Evolutionary conservation across 1,140 invertebrate genomes (phyloP).

Genomic region (Chironomus striatipennis): DNA sequence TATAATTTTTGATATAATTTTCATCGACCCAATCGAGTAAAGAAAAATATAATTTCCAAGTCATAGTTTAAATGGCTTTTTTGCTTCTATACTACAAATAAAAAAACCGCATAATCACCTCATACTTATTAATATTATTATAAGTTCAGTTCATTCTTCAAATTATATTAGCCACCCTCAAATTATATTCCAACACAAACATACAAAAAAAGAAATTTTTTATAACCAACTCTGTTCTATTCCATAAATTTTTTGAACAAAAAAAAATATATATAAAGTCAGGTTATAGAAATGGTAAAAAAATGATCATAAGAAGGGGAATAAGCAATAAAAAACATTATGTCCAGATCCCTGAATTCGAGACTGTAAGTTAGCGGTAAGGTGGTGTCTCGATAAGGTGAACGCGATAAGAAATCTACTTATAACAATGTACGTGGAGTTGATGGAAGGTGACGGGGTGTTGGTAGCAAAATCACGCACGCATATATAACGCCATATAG

Average conservation of each 20-base stretch:
- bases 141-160: slow-evolving; percentile 4
- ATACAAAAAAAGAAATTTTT: too few species aligned
- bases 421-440: neutral
- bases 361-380: neutral
- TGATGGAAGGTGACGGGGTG: neutral
- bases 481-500: neutral
- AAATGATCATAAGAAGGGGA: neutral
- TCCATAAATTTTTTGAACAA: too few species aligned
- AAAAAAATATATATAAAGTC: too few species aligned
- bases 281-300: neutral
- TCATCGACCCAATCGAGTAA: neutral
- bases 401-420: slow-evolving; percentile 6
- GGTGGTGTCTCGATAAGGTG: neutral
- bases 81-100: neutral
- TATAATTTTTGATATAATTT: neutral
- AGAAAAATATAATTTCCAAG: neutral
- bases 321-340: neutral
- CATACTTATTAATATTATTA: slow-evolving; percentile 16
- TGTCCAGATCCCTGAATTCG: neutral
- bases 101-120: slow-evolving; percentile 20
- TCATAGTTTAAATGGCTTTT: slow-evolving; percentile 2
- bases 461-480: neutral
- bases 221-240: neutral
- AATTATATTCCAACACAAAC: neutral
- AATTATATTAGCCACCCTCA: slow-evolving; percentile 5